Conservation (phyloP, 1,140 invertebrate genomes). For the Drosophila tristis region DNA sequence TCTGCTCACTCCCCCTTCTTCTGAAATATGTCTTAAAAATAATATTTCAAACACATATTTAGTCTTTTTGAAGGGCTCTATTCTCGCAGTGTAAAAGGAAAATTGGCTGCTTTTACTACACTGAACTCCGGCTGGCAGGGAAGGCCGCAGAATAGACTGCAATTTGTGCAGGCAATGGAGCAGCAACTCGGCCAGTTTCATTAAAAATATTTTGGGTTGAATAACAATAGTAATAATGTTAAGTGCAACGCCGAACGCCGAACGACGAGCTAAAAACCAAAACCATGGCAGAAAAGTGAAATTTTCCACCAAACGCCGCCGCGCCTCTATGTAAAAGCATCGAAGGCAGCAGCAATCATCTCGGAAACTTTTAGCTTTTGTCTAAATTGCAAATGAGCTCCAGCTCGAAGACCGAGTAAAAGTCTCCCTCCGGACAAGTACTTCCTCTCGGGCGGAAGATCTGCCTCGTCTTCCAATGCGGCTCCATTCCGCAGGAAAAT, state of each 20-base stretch:
- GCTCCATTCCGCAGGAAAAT: neutral
- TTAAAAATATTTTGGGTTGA: constrained; percentile 81
- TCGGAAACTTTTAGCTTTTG: constrained; percentile 57
- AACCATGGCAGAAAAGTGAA: constrained; percentile 66
- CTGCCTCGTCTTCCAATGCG: constrained; percentile 10
- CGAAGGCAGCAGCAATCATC: constrained; percentile 53
- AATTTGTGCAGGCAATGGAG: constrained; percentile 76
- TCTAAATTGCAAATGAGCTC: constrained; percentile 67
- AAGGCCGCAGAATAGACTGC: constrained; percentile 76
- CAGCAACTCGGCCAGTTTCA: constrained; percentile 77
- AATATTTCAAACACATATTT: no score
- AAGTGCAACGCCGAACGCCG: constrained; percentile 45
- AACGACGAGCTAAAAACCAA: constrained; percentile 43
- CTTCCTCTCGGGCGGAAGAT: constrained; percentile 26
- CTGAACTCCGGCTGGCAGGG: constrained; percentile 23
- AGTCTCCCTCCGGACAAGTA: constrained; percentile 35
- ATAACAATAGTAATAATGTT: constrained; percentile 79
- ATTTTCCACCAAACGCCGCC: constrained; percentile 50
- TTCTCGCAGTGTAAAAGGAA: constrained; percentile 38
- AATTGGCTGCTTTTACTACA: constrained; percentile 33
- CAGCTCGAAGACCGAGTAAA: constrained; percentile 31
- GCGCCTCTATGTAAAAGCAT: constrained; percentile 30
- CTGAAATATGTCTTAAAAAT: no score
- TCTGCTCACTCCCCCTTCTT: no score
- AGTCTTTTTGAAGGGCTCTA: constrained; percentile 2